Evolutionary conservation across 2,888 invertebrate species (phyloP), one percentile per base, ranked within the genome.

Genomic region (Patella ulyssiponensis): DNA sequence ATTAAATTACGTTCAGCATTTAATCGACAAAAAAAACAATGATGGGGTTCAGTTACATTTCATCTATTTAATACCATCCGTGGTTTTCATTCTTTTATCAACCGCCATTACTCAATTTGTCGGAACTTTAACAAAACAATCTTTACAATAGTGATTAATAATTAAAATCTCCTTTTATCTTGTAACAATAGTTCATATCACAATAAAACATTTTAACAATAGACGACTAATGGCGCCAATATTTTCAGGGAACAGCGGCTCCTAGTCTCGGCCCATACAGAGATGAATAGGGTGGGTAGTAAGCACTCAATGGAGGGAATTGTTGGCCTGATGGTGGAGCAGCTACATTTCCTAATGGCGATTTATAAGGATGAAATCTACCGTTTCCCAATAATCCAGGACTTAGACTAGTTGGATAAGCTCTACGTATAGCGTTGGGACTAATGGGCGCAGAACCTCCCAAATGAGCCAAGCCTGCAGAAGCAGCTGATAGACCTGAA

Each of bases 311-410:
- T 23, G 86, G 79, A 89, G 95, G 94, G 64, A 64, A 23, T 94
- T 78, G 95, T 94, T 58, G 96, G 92, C 76, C 95, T 93, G 14
- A 94, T 93, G 86, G 80, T 17, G 86, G 87, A 14, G 86, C 82
- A 1, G 17, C 95, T 94, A 83, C 95, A 92, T 86, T 82, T 17
- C 86, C 86, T 76, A 88, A 81, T 11, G 90, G 86, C 7, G 96
- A 96, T 91, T 98, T 98, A 80, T 98, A 98, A 0, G 98, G 98
- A 92, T 98, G 98, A 91, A 97, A 98, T 86, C 98, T 94, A 77
- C 95, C 95, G 17, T 96, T 96, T 4, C 96, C 95, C 82, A 97
- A 93, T n/a, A 64, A 14, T 64, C 64, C 64, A 7, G 97, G 97
- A 23, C 92, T 92, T 71, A 92, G 85, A 83, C 97, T 97, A 94